Conservation (phyloP, 2,113 vertebrate species). For the Istiophorus platypterus region DNA sequence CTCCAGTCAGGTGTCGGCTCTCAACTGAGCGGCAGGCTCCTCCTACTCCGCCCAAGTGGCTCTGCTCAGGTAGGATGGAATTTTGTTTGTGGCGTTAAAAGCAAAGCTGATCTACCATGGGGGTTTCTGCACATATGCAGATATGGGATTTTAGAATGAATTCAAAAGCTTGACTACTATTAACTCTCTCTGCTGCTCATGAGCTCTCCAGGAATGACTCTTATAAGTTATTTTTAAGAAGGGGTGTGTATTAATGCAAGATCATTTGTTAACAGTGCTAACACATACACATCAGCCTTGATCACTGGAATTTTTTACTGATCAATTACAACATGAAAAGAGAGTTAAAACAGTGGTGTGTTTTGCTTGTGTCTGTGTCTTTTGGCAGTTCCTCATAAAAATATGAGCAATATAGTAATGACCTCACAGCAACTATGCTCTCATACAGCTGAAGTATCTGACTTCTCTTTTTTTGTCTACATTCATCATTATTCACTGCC, state of each 20-base stretch:
- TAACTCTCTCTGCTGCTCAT: neutral
- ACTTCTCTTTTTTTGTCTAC: neutral
- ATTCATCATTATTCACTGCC: neutral
- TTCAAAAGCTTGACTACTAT: neutral
- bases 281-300: neutral
- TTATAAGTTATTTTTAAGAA: neutral
- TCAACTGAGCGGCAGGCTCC: slow-evolving; percentile 65
- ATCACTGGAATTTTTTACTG: neutral
- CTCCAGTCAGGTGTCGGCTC: slow-evolving; percentile 57
- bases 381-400: too few species aligned
- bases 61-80: slow-evolving; percentile 71
- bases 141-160: neutral
- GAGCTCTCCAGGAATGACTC: neutral
- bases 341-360: neutral
- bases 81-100: neutral
- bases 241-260: neutral
- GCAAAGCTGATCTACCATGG: neutral
- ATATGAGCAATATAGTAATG: neutral
- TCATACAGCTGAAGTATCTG: neutral
- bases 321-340: neutral
- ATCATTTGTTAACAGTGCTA: slow-evolving; percentile 12
- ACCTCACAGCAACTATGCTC: neutral
- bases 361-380: neutral
- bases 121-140: neutral
- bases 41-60: slow-evolving; percentile 45